These are phyloP conservation scores for Trilocha varians DNA, from an alignment of 2,888 invertebrate species.

Conservation along the genomic window DNA sequence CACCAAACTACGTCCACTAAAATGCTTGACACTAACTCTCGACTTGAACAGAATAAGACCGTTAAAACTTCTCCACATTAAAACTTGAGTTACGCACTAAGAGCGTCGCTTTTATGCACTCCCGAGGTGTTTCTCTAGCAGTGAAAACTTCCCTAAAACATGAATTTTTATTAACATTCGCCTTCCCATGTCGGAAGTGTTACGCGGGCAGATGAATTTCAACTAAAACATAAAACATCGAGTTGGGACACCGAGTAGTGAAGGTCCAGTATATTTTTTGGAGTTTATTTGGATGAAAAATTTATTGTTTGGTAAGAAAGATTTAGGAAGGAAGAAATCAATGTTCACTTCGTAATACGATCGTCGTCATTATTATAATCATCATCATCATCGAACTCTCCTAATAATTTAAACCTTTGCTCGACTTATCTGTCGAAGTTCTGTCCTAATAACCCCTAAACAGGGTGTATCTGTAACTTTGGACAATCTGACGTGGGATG, in stretches of 20 bases:
- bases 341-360: too few relatives aligned
- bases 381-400: too few relatives aligned
- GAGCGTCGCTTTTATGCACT: neutral
- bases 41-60: neutral
- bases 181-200: constrained; percentile 4
- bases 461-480: too few relatives aligned
- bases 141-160: constrained; percentile 12
- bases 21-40: neutral
- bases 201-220: constrained; percentile 26
- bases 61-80: neutral
- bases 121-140: constrained; percentile 7
- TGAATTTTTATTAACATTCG: constrained; percentile 27
- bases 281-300: too few relatives aligned
- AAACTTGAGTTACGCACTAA: constrained; percentile 1
- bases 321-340: too few relatives aligned
- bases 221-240: constrained; percentile 29
- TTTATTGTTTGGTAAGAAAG: too few relatives aligned
- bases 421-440: too few relatives aligned
- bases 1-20: neutral
- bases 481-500: too few relatives aligned
- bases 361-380: too few relatives aligned
- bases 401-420: too few relatives aligned
- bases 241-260: neutral
- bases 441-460: too few relatives aligned
- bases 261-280: neutral